phyloP scores from a whole-genome alignment of 2,888 invertebrate genomes.

The Gymnocheta viridis region DNA sequence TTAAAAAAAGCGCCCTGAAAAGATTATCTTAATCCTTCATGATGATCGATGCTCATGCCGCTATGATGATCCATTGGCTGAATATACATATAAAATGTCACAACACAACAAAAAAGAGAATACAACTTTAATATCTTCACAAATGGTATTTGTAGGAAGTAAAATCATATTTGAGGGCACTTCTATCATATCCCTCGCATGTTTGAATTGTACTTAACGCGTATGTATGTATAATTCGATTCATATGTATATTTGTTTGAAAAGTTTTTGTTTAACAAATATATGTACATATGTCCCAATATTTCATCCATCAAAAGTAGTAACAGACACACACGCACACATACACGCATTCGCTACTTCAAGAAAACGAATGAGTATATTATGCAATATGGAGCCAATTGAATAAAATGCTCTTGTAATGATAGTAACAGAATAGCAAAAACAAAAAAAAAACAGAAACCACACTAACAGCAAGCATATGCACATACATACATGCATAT shows the following conservation, averaged over 20 bases:
- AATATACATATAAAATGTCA: too few relatives aligned
- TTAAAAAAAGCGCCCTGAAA: too few relatives aligned
- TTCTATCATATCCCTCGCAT: background rate
- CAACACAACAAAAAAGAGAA: too few relatives aligned
- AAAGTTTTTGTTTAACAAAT: slow-evolving; percentile 53
- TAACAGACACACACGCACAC: background rate
- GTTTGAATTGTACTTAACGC: slow-evolving; percentile 12
- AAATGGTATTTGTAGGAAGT: background rate
- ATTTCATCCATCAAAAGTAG: slow-evolving; percentile 57
- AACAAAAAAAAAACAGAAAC: slow-evolving; percentile 2
- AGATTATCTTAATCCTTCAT: too few relatives aligned
- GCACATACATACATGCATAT: background rate
- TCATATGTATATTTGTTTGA: slow-evolving; percentile 34
- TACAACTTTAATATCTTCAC: too few relatives aligned
- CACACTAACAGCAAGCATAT: slow-evolving; percentile 30
- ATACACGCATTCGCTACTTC: slow-evolving; percentile 3
- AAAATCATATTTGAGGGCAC: background rate
- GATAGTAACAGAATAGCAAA: background rate
- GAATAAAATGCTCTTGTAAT: slow-evolving; percentile 54
- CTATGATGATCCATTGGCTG: too few relatives aligned
- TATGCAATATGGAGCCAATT: slow-evolving; percentile 57
- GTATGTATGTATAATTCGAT: slow-evolving; percentile 21
- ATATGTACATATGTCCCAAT: slow-evolving; percentile 57
- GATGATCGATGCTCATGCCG: too few relatives aligned
- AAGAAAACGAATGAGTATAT: slow-evolving; percentile 51